Evolutionary conservation across 2,888 invertebrate genomes (phyloP).

Genomic region (Tachina lurida): DNA sequence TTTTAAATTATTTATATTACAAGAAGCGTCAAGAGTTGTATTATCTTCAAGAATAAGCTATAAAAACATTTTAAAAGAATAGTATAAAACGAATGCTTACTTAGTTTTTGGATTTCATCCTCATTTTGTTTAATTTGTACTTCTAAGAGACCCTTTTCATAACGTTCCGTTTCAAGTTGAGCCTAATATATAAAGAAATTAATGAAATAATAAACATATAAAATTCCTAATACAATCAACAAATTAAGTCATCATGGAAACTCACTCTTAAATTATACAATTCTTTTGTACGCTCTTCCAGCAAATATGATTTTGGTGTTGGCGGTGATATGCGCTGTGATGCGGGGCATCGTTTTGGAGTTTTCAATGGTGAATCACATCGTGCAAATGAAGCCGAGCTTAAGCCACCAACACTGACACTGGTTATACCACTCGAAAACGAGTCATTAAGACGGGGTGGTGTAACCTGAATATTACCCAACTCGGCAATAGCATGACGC

Average conservation of each 20-base stretch:
- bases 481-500: slow-evolving; percentile 75
- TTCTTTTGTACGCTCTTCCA: slow-evolving; percentile 80
- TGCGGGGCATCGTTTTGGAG: slow-evolving; percentile 70
- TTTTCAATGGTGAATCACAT: slow-evolving; percentile 73
- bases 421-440: slow-evolving; percentile 49
- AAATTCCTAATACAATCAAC: neutral
- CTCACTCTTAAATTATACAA: slow-evolving; percentile 78
- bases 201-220: neutral
- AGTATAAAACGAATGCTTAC: slow-evolving; percentile 71
- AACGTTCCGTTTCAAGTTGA: slow-evolving; percentile 79
- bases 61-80: neutral
- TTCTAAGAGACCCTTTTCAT: slow-evolving; percentile 80
- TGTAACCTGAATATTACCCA: slow-evolving; percentile 58
- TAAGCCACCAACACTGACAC: slow-evolving; percentile 32
- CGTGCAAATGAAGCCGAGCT: slow-evolving; percentile 44
- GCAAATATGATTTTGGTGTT: slow-evolving; percentile 78
- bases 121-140: slow-evolving; percentile 78
- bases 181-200: slow-evolving; percentile 73
- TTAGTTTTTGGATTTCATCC: slow-evolving; percentile 75
- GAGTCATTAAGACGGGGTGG: slow-evolving; percentile 67
- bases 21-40: no score
- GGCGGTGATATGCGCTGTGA: slow-evolving; percentile 75
- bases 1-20: no score
- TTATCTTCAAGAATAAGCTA: neutral
- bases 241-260: neutral